phyloP scores from a whole-genome alignment of 2,888 invertebrate species.

The Timandra comae region DNA sequence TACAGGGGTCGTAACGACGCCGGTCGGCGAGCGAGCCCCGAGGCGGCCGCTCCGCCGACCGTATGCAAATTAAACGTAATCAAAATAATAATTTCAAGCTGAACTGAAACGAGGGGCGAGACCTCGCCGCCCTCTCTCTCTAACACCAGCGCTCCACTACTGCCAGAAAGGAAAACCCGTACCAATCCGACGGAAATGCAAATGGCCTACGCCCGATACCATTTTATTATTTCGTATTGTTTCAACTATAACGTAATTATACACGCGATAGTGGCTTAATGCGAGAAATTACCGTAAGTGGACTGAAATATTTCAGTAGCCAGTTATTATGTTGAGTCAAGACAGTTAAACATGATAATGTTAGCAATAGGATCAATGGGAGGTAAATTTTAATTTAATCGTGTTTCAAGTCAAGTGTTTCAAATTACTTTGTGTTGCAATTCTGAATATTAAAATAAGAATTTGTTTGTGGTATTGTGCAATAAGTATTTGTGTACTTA shows the following conservation, averaged over 20 bases:
- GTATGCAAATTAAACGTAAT: conserved; percentile 77
- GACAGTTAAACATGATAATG: conserved; percentile 41
- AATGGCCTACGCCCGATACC: conserved; percentile 58
- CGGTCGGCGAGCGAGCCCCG: conserved; percentile 47
- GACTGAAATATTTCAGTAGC: conserved; percentile 57
- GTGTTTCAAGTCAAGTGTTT: too few species aligned
- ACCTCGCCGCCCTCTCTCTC: conserved; percentile 44
- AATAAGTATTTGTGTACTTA: too few species aligned
- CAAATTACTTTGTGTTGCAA: too few species aligned
- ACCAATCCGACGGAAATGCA: conserved; percentile 54
- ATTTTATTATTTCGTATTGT: conserved; percentile 68
- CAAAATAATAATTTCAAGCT: conserved; percentile 72
- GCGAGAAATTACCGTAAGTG: conserved; percentile 63
- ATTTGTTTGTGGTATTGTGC: too few species aligned
- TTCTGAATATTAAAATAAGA: too few species aligned
- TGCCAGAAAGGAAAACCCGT: conserved; percentile 46
- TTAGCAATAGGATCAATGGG: conserved; percentile 31
- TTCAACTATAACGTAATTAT: conserved; percentile 55
- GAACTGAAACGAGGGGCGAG: conserved; percentile 39
- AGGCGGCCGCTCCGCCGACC: conserved; percentile 52
- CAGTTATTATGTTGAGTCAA: conserved; percentile 32
- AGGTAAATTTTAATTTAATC: conserved; percentile 34
- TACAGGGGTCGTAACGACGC: conserved; percentile 69
- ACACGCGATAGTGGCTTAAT: conserved; percentile 59
- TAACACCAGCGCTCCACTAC: conserved; percentile 27